A percentile compares a stretch with the other conserved stretches of the same genome.
Evolutionary conservation across 2,888 invertebrate genomes (phyloP).

Genomic region (Lithophane leautieri): DNA sequence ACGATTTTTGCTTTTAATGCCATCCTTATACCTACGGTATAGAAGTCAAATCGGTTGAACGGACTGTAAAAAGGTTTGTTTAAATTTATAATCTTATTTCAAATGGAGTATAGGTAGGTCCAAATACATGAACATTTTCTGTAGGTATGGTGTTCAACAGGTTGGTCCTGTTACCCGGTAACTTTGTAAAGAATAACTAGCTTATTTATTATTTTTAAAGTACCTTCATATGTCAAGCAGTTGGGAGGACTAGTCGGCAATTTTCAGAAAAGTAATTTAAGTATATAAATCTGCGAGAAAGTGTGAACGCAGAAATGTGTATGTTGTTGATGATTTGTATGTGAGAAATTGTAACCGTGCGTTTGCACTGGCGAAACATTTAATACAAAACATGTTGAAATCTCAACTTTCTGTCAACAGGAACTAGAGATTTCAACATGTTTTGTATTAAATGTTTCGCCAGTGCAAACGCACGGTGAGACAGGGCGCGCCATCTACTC

Average conservation of each 20-base stretch:
- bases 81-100: too few relatives aligned
- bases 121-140: background rate
- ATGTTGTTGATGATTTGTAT: background rate
- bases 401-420: too few relatives aligned
- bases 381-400: too few relatives aligned
- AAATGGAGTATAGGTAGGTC: background rate
- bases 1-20: too few relatives aligned
- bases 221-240: background rate
- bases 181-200: background rate
- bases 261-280: background rate
- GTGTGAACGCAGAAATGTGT: background rate
- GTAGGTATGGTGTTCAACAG: background rate
- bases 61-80: too few relatives aligned
- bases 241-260: background rate
- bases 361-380: too few relatives aligned
- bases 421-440: too few relatives aligned
- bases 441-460: too few relatives aligned
- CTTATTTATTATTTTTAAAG: background rate
- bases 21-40: too few relatives aligned
- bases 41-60: too few relatives aligned
- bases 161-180: background rate
- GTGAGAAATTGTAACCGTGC: background rate
- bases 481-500: conserved; percentile 30
- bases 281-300: background rate
- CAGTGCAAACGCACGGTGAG: too few relatives aligned